Conservation (phyloP, 2,888 invertebrate genomes). For the Agrochola lota region DNA sequence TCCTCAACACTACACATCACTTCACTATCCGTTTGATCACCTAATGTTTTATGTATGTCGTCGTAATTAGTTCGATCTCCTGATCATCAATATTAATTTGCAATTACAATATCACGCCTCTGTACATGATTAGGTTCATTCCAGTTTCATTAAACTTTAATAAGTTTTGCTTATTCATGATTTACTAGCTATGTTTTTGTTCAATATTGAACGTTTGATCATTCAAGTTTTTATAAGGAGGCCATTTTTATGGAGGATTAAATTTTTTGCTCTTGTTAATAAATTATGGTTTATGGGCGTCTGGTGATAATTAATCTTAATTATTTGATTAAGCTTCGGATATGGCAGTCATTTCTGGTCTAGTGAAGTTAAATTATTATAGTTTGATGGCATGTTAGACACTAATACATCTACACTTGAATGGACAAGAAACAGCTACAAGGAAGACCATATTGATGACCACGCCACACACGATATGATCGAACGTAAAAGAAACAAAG, state of each 20-base stretch:
- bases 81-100: constrained; percentile 83
- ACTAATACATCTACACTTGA: constrained; percentile 52
- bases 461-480: constrained; percentile 31
- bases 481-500: constrained; percentile 40
- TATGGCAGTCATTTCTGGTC: constrained; percentile 62
- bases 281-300: constrained; percentile 60
- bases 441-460: constrained; percentile 41
- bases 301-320: constrained; percentile 60
- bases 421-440: constrained; percentile 37
- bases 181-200: constrained; percentile 53
- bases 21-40: constrained; percentile 65
- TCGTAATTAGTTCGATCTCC: constrained; percentile 74
- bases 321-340: constrained; percentile 61
- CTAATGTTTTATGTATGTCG: constrained; percentile 77
- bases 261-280: constrained; percentile 59
- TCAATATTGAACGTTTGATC: constrained; percentile 57
- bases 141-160: constrained; percentile 69
- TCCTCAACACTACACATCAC: constrained; percentile 44
- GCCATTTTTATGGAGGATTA: constrained; percentile 51
- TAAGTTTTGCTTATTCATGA: constrained; percentile 66
- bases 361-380: constrained; percentile 56
- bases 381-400: constrained; percentile 53
- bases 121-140: constrained; percentile 65
- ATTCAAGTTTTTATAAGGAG: constrained; percentile 48
- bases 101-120: constrained; percentile 76